Percentiles rank a stretch among this genome's conserved stretches.
Evolutionary conservation across 2,888 invertebrate genomes (phyloP).

Genomic region (Ommatoiulus sabulosus): DNA sequence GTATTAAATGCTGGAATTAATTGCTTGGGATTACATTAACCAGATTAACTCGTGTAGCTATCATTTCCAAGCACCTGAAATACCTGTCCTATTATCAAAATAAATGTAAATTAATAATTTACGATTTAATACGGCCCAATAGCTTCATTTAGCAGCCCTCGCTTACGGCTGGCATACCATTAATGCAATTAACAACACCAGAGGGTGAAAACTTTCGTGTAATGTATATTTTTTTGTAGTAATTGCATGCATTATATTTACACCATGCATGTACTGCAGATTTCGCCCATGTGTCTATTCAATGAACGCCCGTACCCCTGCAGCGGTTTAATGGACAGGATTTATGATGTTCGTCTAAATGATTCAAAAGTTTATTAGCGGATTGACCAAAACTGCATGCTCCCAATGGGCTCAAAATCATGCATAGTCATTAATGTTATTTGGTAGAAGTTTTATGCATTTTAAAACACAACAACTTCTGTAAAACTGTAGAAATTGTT

Average conservation of each 20-base stretch:
- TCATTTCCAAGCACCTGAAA: not conserved
- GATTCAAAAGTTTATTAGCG: not conserved
- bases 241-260: not conserved
- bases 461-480: no score
- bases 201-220: not conserved
- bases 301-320: not conserved
- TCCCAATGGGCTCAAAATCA: not conserved
- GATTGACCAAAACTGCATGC: not conserved
- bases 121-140: not conserved
- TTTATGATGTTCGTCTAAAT: not conserved
- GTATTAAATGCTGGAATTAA: not conserved
- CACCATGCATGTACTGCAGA: not conserved
- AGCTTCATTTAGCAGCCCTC: not conserved
- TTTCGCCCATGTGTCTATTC: not conserved
- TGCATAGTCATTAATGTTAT: not conserved
- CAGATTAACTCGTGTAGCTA: not conserved
- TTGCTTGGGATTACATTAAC: conserved; percentile 15
- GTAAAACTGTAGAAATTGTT: no score
- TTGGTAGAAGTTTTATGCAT: not conserved
- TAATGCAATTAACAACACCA: conserved; percentile 6
- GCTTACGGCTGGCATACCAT: not conserved
- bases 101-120: not conserved
- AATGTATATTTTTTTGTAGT: not conserved
- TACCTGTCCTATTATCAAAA: conserved; percentile 5
- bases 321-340: no score